Evolutionary conservation across 2,888 invertebrate genomes (phyloP).

Genomic region (Andrena flavipes): DNA sequence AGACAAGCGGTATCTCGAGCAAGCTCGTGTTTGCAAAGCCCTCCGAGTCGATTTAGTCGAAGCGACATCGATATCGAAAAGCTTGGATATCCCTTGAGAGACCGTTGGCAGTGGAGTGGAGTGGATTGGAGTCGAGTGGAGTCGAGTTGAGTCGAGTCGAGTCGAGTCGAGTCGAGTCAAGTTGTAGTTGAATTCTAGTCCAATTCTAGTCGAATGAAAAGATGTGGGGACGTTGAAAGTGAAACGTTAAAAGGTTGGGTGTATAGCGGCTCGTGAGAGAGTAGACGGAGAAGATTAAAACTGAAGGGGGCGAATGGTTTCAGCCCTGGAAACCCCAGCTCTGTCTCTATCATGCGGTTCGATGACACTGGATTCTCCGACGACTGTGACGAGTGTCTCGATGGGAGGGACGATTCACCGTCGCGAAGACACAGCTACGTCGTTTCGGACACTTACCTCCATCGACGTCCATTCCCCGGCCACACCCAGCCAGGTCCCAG

Average conservation of each 20-base stretch:
- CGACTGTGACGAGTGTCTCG: constrained; percentile 87
- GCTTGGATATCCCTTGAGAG: not conserved
- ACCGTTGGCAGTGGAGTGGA: not conserved
- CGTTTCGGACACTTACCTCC: constrained; percentile 87
- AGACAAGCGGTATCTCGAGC: not conserved
- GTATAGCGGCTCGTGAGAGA: not conserved
- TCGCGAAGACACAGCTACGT: constrained; percentile 88
- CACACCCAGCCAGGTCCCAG: constrained; percentile 86
- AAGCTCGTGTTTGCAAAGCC: not conserved
- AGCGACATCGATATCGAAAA: not conserved
- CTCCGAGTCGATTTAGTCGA: not conserved
- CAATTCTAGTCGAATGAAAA: too few species aligned
- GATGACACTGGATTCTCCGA: constrained; percentile 94
- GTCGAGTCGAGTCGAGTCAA: not conserved
- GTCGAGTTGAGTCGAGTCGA: not conserved
- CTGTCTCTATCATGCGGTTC: constrained; percentile 87
- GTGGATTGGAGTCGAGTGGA: not conserved
- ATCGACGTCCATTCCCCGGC: constrained; percentile 86
- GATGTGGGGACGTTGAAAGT: not conserved
- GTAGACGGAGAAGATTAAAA: too few species aligned
- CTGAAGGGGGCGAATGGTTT: constrained; percentile 42
- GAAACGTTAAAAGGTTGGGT: not conserved
- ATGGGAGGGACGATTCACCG: constrained; percentile 88
- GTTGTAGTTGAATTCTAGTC: not conserved
- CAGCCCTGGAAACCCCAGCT: constrained; percentile 84